phyloP scores from a whole-genome alignment of 2,797 vertebrate genomes.

The Gallinago nigripennis region DNA sequence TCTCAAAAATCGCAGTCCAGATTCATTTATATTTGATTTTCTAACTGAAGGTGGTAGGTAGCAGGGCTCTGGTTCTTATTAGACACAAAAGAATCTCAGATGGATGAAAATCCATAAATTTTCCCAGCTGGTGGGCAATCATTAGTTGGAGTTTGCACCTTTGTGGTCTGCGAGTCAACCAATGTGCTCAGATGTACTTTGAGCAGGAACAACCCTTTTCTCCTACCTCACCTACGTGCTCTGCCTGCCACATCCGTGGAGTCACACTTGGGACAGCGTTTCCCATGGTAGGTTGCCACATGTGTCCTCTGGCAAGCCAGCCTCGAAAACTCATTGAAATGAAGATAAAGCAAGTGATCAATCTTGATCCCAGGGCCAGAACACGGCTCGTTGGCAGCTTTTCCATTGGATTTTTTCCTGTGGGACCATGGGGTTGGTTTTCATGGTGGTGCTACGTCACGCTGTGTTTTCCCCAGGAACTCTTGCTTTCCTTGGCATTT shows the following conservation, averaged over 20 bases:
- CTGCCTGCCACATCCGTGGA: no score
- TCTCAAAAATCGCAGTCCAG: not conserved
- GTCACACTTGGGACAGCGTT: not conserved
- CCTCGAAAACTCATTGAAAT: fast-evolving
- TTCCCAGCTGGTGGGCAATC: not conserved
- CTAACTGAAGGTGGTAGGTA: not conserved
- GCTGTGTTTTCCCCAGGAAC: not conserved
- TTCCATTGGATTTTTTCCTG: not conserved
- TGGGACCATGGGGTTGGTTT: fast-evolving
- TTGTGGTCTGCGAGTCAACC: not conserved
- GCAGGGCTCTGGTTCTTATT: not conserved
- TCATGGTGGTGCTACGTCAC: fast-evolving
- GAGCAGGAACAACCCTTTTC: not conserved
- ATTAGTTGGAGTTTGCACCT: not conserved
- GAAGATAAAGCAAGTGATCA: not conserved
- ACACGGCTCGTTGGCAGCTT: fast-evolving
- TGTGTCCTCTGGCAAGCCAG: not conserved
- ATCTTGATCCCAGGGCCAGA: not conserved
- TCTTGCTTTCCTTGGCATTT: not conserved
- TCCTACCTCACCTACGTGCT: not conserved
- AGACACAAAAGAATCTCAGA: not conserved
- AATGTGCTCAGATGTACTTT: no score
- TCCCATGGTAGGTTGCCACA: fast-evolving
- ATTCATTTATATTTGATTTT: not conserved
- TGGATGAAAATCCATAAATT: not conserved